Base-by-base conservation (phyloP, 1,140 invertebrate genomes). In the Pseudobourletiella spinata region DNA sequence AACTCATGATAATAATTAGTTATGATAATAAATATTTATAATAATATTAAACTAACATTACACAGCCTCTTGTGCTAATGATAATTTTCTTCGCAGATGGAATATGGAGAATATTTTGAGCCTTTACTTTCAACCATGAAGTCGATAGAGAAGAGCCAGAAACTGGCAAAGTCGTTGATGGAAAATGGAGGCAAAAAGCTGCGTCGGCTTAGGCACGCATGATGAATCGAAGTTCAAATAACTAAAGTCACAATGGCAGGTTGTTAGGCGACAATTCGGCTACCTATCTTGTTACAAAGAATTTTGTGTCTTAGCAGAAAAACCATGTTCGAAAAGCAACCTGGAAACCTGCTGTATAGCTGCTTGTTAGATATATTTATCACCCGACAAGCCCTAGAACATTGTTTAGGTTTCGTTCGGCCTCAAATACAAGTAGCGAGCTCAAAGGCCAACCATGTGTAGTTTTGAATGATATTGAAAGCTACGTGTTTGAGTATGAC, bases 21-120 rank as follows among this genome's bases (percentile, higher is more conserved):
- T n/a, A n/a, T n/a, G n/a, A n/a, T n/a, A n/a, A n/a, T n/a, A n/a
- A n/a, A n/a, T n/a, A n/a, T n/a, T n/a, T n/a, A n/a, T n/a, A n/a
- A n/a, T n/a, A n/a, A n/a, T n/a, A n/a, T n/a, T n/a, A n/a, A n/a
- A n/a, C n/a, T n/a, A n/a, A n/a, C n/a, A 20, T 26, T 25, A 26
- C 28, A 14, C 18, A 20, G 61, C 65, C 0, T 54, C 57, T 28
- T 50, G 35, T 61, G 29, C 39, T 3, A 35, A 63, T 1, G 61
- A 67, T 20, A 67, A 63, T 30, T 63, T 58, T 55, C n/a, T 62
- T 20, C 48, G 48, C 6, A 51, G 22, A 25, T 51, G 48, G 48
- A 26, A 51, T 15, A 28, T 59, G 24, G 20, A 48, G 2, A 50
- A 43, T 24, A 18, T 26, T 15, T 11, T 20, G 16, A 18, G 6